phyloP scores from a whole-genome alignment of 1,140 invertebrate species.

The Heliconius eleuchia region DNA sequence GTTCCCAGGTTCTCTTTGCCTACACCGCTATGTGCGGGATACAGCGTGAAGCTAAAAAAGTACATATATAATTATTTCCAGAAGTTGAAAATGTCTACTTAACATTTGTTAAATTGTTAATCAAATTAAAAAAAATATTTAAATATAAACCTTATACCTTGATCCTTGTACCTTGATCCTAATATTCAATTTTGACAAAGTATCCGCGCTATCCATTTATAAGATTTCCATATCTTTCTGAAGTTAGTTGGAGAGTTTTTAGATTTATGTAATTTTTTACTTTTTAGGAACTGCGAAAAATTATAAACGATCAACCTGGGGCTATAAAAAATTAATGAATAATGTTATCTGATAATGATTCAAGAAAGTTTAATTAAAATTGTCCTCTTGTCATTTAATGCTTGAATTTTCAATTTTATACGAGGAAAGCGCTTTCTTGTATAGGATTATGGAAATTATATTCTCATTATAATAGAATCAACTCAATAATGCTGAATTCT shows the following conservation, averaged over 20 bases:
- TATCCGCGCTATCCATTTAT: constrained; percentile 21
- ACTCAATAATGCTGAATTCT: constrained; percentile 5
- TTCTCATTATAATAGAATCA: constrained; percentile 15
- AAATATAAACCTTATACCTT: background rate
- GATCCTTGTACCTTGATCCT: background rate
- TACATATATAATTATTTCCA: too few species aligned
- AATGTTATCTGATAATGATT: constrained; percentile 80
- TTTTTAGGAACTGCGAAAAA: constrained; percentile 64
- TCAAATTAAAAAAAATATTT: background rate
- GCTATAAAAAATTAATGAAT: constrained; percentile 80
- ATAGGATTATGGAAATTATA: constrained; percentile 20
- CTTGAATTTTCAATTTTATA: constrained; percentile 45
- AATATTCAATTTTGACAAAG: background rate
- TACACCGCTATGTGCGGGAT: too few species aligned
- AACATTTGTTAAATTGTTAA: background rate
- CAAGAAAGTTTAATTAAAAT: constrained; percentile 78
- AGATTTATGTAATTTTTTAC: constrained; percentile 76
- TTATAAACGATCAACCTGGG: constrained; percentile 73
- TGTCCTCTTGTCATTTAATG: constrained; percentile 71
- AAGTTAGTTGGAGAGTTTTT: constrained; percentile 66
- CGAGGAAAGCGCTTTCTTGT: constrained; percentile 23
- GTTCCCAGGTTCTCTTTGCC: too few species aligned
- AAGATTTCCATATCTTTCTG: constrained; percentile 70
- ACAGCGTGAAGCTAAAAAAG: too few species aligned
- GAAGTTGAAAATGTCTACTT: background rate